Percentiles rank a stretch among this genome's conserved stretches.
phyloP scores from a whole-genome alignment of 2,113 vertebrate species.

The Oxygymnocypris stewartii region DNA sequence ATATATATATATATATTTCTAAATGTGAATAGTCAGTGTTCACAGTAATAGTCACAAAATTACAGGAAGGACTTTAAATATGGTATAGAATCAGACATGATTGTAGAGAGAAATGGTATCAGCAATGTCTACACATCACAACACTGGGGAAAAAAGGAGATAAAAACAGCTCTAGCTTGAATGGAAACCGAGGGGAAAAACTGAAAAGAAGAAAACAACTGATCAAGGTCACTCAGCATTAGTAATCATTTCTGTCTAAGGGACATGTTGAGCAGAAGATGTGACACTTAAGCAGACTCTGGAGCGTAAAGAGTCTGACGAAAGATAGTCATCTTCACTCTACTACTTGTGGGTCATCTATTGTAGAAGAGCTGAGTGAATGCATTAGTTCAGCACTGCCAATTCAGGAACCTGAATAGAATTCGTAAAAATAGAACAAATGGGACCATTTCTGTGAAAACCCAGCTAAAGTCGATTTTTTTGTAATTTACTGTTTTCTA shows the following conservation, averaged over 20 bases:
- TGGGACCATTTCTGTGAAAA: too few species aligned
- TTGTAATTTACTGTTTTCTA: too few species aligned
- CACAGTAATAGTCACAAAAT: neutral
- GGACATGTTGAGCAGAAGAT: neutral
- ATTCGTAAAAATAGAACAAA: neutral
- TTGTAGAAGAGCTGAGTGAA: neutral
- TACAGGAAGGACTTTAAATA: neutral
- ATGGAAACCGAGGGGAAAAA: neutral
- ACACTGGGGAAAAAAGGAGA: neutral
- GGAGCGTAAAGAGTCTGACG: neutral
- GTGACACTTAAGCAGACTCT: neutral
- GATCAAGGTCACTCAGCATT: neutral
- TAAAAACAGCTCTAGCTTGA: neutral
- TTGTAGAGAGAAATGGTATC: neutral
- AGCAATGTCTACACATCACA: neutral
- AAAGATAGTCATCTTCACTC: neutral
- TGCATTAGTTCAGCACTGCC: slow-evolving; percentile 5
- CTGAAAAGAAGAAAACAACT: neutral
- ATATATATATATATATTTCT: too few species aligned
- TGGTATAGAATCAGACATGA: neutral
- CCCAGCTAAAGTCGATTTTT: too few species aligned
- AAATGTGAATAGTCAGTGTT: too few species aligned
- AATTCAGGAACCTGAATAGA: neutral
- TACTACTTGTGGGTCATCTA: neutral
- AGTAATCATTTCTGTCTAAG: neutral